Percentiles rank a stretch among this genome's conserved stretches.
phyloP scores from a whole-genome alignment of 2,113 vertebrate genomes.

The Eubucco bourcierii region DNA sequence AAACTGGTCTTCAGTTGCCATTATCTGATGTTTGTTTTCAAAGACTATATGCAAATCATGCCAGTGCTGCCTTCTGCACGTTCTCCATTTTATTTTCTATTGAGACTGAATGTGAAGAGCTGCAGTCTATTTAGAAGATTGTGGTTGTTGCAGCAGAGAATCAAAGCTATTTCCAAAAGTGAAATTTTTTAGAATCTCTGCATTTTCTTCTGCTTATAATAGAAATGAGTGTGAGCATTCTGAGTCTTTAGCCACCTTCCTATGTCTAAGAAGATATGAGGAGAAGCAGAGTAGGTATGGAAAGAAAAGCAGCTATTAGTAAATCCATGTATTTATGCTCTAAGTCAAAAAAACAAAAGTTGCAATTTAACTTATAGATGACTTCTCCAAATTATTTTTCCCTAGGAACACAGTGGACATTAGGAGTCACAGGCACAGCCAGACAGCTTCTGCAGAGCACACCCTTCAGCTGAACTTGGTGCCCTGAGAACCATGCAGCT shows the following conservation, averaged over 20 bases:
- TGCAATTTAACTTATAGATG: not conserved
- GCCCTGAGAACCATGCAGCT: not conserved
- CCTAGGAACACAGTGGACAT: not conserved
- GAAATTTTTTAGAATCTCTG: not conserved
- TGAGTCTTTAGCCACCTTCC: not conserved
- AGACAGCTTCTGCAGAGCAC: not conserved
- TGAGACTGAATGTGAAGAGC: conserved; percentile 17
- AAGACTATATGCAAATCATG: conserved; percentile 3
- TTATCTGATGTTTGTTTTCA: not conserved
- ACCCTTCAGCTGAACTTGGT: not conserved
- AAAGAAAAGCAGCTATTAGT: conserved; percentile 7
- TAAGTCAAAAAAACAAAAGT: not conserved
- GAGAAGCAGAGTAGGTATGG: not conserved
- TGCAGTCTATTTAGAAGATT: conserved; percentile 18
- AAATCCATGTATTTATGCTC: conserved; percentile 7
- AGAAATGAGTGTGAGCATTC: not conserved
- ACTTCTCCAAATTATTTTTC: not conserved
- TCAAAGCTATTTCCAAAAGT: conserved; percentile 4
- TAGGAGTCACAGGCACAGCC: not conserved
- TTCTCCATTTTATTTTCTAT: conserved; percentile 49
- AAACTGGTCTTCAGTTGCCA: not conserved
- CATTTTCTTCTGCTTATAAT: conserved; percentile 15
- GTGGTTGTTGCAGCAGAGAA: not conserved
- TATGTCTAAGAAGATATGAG: conserved; percentile 9
- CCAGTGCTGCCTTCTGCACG: conserved; percentile 25